Evolutionary conservation across 2,113 vertebrate species (phyloP), one percentile per base, ranked within the genome.

Genomic region (Salvelinus sp.): DNA sequence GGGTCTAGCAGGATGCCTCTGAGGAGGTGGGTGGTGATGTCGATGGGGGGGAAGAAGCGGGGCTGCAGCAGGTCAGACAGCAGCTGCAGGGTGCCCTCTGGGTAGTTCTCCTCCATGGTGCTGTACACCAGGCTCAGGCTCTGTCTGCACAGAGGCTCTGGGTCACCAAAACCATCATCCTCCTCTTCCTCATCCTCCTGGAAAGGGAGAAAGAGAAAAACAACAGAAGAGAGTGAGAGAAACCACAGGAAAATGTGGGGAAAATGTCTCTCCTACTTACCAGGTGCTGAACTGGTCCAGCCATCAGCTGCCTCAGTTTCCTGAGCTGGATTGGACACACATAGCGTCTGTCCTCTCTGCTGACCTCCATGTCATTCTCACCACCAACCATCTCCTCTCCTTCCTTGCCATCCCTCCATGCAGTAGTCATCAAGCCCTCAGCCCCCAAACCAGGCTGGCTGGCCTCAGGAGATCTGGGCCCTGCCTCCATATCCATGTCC

Each of bases 61-160:
- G 82, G 85, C 76, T 95, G 95, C 47, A 97, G 88, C 2, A 98
- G 95, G 71, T 98, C 95, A 0, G 91, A 96, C 65, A 99, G 88
- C 79, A 97, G 95, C 85, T 97, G 92, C 87, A 98, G 73, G 5
- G 96, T 97, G 27, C 94, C 96, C 78, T 96, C 93, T 9, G 93
- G 84, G 77, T 94, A 94, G 77, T 93, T 94, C 85, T 96, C 97
- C 48, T 98, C 95, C 0, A 97, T 96, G 10, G 96, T 97, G 73
- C 86, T 94, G 70, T 87, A 86, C 4, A 98, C 95, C 91, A 96
- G 90, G 23, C 93, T 93, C 81, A 97, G 89, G 88, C 93, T 95
- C 83, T 93, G 92, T 0, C 85, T 91, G 70, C 95, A 94, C 18
- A 97, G 91, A 66, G 93, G 89, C 74, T 93, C 88, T 6, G 93